Evolutionary conservation across 37 sponge, comb jelly and placozoan genomes (phyloP).

Genomic region (Mnemiopsis leidyi): DNA sequence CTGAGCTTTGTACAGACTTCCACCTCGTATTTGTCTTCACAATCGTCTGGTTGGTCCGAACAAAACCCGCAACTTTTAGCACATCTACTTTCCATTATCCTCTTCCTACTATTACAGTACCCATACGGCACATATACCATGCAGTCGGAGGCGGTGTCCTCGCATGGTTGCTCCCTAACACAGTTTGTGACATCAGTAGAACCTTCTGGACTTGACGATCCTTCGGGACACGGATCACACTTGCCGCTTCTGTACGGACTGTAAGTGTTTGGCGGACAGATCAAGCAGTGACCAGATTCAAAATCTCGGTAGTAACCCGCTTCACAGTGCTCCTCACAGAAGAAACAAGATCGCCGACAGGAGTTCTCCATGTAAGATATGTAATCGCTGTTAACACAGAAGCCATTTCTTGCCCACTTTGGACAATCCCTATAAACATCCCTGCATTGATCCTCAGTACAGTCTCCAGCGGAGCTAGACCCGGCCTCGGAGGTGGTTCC

Average conservation of each 20-base stretch:
- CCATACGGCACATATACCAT: background rate
- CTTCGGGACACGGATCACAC: background rate
- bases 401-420: background rate
- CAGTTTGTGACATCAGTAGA: background rate
- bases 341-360: background rate
- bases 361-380: background rate
- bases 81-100: background rate
- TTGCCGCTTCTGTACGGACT: background rate
- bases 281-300: background rate
- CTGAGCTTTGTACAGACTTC: background rate
- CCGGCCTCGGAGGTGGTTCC: background rate
- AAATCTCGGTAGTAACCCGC: background rate
- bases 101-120: background rate
- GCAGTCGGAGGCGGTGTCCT: background rate
- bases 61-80: slow-evolving; percentile 19
- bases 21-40: background rate
- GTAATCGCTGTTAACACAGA: background rate
- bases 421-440: background rate
- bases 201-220: background rate
- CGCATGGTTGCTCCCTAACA: background rate
- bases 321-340: slow-evolving; percentile 3
- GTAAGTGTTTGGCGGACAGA: slow-evolving; percentile 4
- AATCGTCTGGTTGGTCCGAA: background rate
- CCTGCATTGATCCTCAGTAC: background rate
- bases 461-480: background rate